Evolutionary conservation across 2,113 vertebrate species (phyloP).

Genomic region (Crotalus horridus): DNA sequence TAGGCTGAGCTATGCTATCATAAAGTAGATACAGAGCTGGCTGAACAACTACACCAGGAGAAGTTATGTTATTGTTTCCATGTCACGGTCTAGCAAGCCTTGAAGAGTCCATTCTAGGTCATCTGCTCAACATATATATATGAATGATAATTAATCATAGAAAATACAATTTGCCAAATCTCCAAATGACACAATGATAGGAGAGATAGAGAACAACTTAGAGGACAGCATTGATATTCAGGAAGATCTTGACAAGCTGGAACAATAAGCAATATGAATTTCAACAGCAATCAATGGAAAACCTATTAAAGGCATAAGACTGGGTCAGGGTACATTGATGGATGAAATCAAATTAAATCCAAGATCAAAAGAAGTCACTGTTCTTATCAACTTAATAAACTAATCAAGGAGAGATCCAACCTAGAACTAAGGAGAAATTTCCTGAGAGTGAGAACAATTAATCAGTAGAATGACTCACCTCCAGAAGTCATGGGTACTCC

Average conservation of each 20-base stretch:
- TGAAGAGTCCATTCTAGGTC: neutral
- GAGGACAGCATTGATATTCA: neutral
- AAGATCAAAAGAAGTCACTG: neutral
- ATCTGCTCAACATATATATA: neutral
- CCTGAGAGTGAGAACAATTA: neutral
- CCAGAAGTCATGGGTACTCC: neutral
- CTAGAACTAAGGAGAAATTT: neutral
- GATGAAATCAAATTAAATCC: neutral
- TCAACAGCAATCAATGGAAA: neutral
- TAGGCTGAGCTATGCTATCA: neutral
- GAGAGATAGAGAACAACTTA: neutral
- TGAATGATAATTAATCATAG: neutral
- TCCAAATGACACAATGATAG: neutral
- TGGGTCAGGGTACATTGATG: neutral
- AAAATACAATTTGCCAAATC: neutral
- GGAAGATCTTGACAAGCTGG: neutral
- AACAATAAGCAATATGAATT: neutral
- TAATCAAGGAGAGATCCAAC: neutral
- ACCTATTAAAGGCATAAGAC: neutral
- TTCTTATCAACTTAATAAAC: neutral
- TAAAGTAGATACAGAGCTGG: neutral
- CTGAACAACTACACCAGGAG: neutral
- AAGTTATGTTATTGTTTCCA: neutral
- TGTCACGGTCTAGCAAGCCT: neutral
- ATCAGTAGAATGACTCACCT: neutral